Percentiles rank a stretch among this genome's conserved stretches.
Evolutionary conservation across 1,140 invertebrate genomes (phyloP).

Genomic region (Pogonus chalceus): DNA sequence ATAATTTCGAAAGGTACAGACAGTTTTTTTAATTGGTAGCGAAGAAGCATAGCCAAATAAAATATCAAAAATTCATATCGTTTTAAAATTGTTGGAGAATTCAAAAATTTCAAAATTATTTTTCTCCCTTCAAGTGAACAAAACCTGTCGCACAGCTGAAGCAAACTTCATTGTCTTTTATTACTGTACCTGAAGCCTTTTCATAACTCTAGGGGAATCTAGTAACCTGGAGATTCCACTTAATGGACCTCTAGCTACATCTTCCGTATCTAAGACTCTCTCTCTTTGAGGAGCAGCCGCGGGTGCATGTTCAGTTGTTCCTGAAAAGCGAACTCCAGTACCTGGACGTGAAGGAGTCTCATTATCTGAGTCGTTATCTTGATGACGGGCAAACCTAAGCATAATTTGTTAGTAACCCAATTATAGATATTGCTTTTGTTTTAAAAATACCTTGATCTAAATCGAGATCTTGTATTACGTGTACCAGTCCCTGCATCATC

Average conservation of each 20-base stretch:
- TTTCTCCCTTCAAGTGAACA: too few species aligned
- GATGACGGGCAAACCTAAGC: constrained; percentile 47
- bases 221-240: constrained; percentile 80
- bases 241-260: constrained; percentile 75
- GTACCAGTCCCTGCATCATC: constrained; percentile 39
- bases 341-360: constrained; percentile 38
- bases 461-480: constrained; percentile 46
- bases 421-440: neutral
- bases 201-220: constrained; percentile 83
- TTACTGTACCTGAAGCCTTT: constrained; percentile 73
- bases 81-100: too few species aligned
- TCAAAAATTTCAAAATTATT: too few species aligned
- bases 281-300: constrained; percentile 59
- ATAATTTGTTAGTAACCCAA: neutral
- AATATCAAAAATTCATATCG: too few species aligned
- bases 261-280: constrained; percentile 78
- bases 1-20: neutral
- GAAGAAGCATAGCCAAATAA: too few species aligned
- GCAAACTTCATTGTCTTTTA: too few species aligned
- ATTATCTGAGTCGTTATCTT: constrained; percentile 58
- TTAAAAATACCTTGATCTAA: constrained; percentile 48
- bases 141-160: too few species aligned
- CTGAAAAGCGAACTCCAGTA: constrained; percentile 43
- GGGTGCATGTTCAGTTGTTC: constrained; percentile 38
- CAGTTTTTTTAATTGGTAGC: neutral